Evolutionary conservation across 1,140 invertebrate genomes (phyloP), one percentile per base, ranked within the genome.

Genomic region (Diachasmimorpha longicaudata): DNA sequence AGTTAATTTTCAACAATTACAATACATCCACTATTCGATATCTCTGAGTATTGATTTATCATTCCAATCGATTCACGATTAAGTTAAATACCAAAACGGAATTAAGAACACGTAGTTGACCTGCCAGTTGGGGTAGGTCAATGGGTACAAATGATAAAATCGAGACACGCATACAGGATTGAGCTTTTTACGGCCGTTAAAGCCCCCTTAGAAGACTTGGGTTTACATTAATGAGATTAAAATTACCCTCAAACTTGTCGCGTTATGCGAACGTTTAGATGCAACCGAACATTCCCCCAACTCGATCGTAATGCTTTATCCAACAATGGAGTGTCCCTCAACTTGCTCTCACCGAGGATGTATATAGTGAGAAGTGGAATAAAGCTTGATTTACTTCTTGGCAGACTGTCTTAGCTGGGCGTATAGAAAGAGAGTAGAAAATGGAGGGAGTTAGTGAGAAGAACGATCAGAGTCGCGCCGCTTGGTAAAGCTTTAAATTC

Each of bases 401-500:
- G 55, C 37, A 71, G 66, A 76, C 58, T 63, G 58, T 63, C 58
- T 63, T 63, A 63, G 58, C 48, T 19, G 58, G 14, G 25, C 31
- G 31, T 31, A 31, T 31, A 31, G 31, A 31, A 31, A 52, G 48
- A 67, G 44, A 14, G 63, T 31, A 68, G 58, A n/a, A n/a, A n/a
- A n/a, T n/a, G n/a, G 39, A 16, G 16, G 25, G 74, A 36, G 46
- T 13, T 6, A 58, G 37, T 25, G 68, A 74, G 77, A 82, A 72
- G 75, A 80, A 77, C 70, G 77, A 23, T 36, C 39, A 44, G 13
- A 55, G 44, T 72, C 66, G 58, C 78, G 69, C 21, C 31, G 69
- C 66, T 76, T 76, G 69, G 52, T 25, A 44, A 72, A 44, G 71
- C 73, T 77, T 78, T 74, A 76, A 78, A 78, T 78, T 80, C 68